phyloP scores from a whole-genome alignment of 2,888 invertebrate species.

The Pasiphila rectangulata region DNA sequence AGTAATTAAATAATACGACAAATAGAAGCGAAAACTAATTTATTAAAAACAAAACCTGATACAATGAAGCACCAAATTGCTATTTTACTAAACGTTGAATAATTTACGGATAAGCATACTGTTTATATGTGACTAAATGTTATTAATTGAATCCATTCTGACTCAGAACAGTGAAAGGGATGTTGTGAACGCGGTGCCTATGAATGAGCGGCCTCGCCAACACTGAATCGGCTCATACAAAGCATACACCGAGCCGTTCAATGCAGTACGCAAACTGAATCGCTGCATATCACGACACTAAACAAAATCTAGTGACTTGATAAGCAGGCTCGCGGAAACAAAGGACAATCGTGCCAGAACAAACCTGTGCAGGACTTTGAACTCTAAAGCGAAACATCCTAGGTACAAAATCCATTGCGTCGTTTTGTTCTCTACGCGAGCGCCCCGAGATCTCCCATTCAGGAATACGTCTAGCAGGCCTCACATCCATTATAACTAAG shows the following conservation, averaged over 20 bases:
- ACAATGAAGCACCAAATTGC: conserved; percentile 37
- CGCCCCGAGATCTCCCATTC: background rate
- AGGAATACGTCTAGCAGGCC: conserved; percentile 41
- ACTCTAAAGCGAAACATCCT: background rate
- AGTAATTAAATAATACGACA: conserved; percentile 15
- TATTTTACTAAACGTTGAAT: conserved; percentile 29
- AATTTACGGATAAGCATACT: conserved; percentile 33
- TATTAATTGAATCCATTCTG: conserved; percentile 13
- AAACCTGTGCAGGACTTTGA: too few relatives aligned
- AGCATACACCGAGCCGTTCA: conserved; percentile 19
- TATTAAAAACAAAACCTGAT: conserved; percentile 38
- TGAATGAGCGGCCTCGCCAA: conserved; percentile 26
- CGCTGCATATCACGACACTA: conserved; percentile 12
- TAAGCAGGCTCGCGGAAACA: conserved; percentile 4
- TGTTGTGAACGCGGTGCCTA: conserved; percentile 26
- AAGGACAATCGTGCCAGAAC: background rate
- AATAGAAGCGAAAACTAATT: conserved; percentile 46
- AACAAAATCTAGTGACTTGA: conserved; percentile 3
- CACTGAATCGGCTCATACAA: conserved; percentile 18
- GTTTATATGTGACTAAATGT: conserved; percentile 20
- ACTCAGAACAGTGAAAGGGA: conserved; percentile 21
- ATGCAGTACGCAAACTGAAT: conserved; percentile 13
- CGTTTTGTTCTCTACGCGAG: too few relatives aligned
- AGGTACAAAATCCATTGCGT: background rate
- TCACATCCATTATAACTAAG: conserved; percentile 56